Base-by-base conservation (phyloP, 1,140 invertebrate species). In the Drosophila sechellia region DNA sequence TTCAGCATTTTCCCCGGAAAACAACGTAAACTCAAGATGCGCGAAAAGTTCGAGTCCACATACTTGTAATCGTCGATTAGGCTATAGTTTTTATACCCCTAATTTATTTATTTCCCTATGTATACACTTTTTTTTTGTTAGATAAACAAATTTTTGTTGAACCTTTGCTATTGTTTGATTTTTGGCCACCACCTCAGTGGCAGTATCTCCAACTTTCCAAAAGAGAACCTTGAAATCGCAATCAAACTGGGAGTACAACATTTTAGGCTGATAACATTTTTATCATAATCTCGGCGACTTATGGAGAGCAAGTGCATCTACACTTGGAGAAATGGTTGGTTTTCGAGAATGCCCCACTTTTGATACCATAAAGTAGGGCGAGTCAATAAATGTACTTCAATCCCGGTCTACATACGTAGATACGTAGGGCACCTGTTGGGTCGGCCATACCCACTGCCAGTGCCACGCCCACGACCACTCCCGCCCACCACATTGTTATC, bases 1-100 rank as follows among this genome's bases (percentile, higher is more conserved):
- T 75, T 87, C 37, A 87, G 57, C 22, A 81, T 92, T 42, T 92
- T 83, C 12, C 91, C 91, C 0, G 91, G 91, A 8, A 81, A 68
- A 5, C 78, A 81, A 43, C 71, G 79, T 8, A 89, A 91, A 49
- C 49, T 73, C 6, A 40, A 91, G 39, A 76, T 87, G 72, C 85
- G 85, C 43, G 54, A 77, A 3, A 87, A 87, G 27, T 71, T 84
- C 58, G 84, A 90, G 65, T 77, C 66, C 42, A 87, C 80, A 34
- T 85, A 87, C 54, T 71, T 89, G 71, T 87, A 84, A 65, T 6
- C 39, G 22, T 34, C 17, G 15, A 37, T 58, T 58, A 79, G 73
- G 20, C 50, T 35, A 22, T 77, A 79, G 56, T 55, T 73, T 65
- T 72, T 72, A 37, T 78, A 78, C 57, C 46, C 53, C 43, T 61